A percentile compares a stretch with the other conserved stretches of the same genome.
Evolutionary conservation across 2,113 vertebrate species (phyloP).

Genomic region (Sakesphorus luctuosus): DNA sequence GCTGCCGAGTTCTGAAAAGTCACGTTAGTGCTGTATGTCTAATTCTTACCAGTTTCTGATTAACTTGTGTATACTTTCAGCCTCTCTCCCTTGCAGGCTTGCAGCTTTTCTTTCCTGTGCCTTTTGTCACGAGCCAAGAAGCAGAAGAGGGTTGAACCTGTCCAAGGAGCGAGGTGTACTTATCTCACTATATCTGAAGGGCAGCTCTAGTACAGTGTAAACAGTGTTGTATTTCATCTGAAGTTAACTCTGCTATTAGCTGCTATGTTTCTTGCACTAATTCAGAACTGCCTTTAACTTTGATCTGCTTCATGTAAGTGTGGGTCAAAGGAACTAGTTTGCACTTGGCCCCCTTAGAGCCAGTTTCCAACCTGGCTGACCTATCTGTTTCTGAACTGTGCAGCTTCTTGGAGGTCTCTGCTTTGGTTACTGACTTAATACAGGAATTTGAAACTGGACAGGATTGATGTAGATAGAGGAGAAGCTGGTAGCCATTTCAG

Average conservation of each 20-base stretch:
- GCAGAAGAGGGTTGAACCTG: neutral
- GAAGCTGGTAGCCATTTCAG: neutral
- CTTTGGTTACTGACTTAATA: neutral
- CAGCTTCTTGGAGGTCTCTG: neutral
- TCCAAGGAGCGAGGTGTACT: neutral
- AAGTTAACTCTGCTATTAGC: neutral
- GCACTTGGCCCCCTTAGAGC: too few species aligned
- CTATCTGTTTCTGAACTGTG: neutral
- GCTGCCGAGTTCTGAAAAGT: neutral
- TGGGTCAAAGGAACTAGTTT: neutral
- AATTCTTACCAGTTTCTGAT: neutral
- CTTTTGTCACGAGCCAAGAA: neutral
- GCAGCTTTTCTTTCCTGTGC: neutral
- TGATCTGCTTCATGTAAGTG: neutral
- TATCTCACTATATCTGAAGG: neutral
- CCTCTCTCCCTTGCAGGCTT: neutral
- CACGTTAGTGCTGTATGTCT: neutral
- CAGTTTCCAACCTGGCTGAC: neutral
- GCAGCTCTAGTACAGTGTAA: neutral
- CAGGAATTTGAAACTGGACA: neutral
- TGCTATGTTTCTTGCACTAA: neutral
- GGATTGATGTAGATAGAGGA: accelerated
- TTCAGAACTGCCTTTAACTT: neutral
- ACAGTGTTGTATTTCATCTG: neutral
- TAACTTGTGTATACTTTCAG: neutral